phyloP scores from a whole-genome alignment of 2,113 vertebrate species.

The Turnix velox region DNA sequence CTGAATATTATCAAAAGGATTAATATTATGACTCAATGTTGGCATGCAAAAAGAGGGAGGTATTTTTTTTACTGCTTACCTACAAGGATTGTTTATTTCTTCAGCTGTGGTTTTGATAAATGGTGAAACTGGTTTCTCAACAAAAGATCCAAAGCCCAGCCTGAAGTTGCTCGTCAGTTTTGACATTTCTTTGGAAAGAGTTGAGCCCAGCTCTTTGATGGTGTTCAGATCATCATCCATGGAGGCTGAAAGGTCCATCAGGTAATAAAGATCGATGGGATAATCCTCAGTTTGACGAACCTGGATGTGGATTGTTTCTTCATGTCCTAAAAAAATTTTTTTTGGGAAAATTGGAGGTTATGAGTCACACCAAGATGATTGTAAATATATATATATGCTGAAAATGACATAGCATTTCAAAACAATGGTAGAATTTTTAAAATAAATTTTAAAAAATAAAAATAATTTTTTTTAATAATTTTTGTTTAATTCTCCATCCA shows the following conservation, averaged over 20 bases:
- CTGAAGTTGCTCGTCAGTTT: conserved; percentile 94
- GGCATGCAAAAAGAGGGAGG: background rate
- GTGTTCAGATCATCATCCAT: conserved; percentile 90
- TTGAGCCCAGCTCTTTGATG: conserved; percentile 90
- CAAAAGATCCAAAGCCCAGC: conserved; percentile 96
- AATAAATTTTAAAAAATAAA: background rate
- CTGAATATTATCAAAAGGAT: background rate
- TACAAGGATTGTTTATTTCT: conserved; percentile 89
- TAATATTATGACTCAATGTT: background rate
- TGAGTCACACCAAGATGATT: background rate
- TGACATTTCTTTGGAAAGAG: conserved; percentile 92
- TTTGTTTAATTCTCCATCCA: background rate
- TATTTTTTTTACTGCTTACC: conserved; percentile 73
- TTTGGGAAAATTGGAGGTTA: background rate
- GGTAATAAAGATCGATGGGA: conserved; percentile 95
- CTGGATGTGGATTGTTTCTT: conserved; percentile 86
- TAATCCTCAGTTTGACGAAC: conserved; percentile 92
- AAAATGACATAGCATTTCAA: background rate
- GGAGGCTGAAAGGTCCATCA: conserved; percentile 98
- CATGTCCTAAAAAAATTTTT: conserved; percentile 71
- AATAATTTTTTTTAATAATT: too few species aligned
- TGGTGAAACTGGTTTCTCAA: conserved; percentile 95
- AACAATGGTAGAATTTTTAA: background rate
- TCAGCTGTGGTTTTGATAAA: conserved; percentile 87
- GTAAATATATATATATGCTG: background rate